Evolutionary conservation across 2,113 vertebrate species (phyloP), one percentile per base, ranked within the genome.

Genomic region (Bubo blakistoni): DNA sequence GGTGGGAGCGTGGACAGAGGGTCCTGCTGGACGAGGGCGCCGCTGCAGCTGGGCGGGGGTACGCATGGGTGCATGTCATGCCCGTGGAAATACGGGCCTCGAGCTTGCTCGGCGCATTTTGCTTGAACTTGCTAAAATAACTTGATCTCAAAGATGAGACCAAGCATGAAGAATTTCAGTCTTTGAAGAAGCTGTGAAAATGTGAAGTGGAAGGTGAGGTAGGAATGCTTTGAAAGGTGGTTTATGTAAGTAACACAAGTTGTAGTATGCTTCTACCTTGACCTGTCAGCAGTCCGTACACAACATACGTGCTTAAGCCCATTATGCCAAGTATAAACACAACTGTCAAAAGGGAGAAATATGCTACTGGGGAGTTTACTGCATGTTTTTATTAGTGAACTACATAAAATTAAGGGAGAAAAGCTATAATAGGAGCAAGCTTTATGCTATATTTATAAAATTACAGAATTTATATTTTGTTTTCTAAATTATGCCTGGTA

Each of bases 61-160:
- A 4, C 27, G 42, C 30, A 11, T 27, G 24, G 14, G 15, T n/a
- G 11, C 6, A 16, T 24, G 26, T 26, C 1, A 0, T 30, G 30
- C 21, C 12, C 30, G 44, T 30, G 44, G 81, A 57, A 76, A n/a
- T 20, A 32, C 32, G 54, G 66, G 34, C 59, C 44, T 72, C 14
- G 13, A 6, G 66, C 42, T 57, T 62, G 16, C 57, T 82, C 40
- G 32, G 16, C 30, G 30, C 7, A 8, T 49, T 42, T 76, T 52
- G 20, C 44, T 65, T 71, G 42, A 80, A 30, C 36, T 36, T 69
- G 24, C 74, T 82, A 36, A 61, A 77, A 77, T 27, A 73, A 46
- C 32, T 58, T n/a, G 14, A 32, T 80, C n/a, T 42, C 24, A 70
- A 47, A 66, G n/a, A 49, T 44, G n/a, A 57, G 46, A 54, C 57